Base-by-base conservation (phyloP, 2,797 vertebrate species). In the Pipistrellus pygmaeus region DNA sequence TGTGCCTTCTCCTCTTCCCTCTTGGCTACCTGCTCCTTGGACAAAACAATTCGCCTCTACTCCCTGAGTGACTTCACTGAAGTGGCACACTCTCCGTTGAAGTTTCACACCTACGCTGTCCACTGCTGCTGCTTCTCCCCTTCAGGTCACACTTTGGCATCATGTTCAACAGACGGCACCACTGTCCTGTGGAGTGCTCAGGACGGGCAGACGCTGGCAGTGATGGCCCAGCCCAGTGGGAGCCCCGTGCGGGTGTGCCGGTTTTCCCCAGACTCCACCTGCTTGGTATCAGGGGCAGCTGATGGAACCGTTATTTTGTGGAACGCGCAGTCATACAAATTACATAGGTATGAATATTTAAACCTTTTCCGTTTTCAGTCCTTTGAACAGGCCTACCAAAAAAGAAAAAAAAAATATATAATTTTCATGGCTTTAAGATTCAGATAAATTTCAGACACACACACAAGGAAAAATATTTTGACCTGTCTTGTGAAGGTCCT, bases 71-170 rank as follows among this genome's bases (percentile, higher is more conserved):
- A 98, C 97, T 99, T 99, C 27, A 93, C 97, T 0, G 99, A 99
- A 97, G 98, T 99, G 23, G 97, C 99, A 0, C 99, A 99, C 97
- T 99, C 99, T 0, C 99, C 99, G 0, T 85, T 99, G 93, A 97
- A 96, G 6, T 99, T 99, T 1, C 99, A 99, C 14, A 97, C 98
- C 0, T 99, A 99, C 1, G 97, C 98, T 2, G 99, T 99, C 81
- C 99, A 99, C 98, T 99, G 99, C 97, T 99, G 99, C 97, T 99
- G 99, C 97, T 99, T 99, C 98, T 99, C 99, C 4, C 75, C 99
- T 0, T 99, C 99, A 2, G 99, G 99, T 0, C 98, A 98, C 23
- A 72, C 99, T 96, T 97, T 99, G 30, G 99, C 99, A 68, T 99
- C 99, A 0, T 99, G 99, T 95, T 99, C 99, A 4, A 99, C 99